These are phyloP conservation scores for Bellardia pandia DNA, from an alignment of 2,888 invertebrate genomes.

Conservation along the genomic window DNA sequence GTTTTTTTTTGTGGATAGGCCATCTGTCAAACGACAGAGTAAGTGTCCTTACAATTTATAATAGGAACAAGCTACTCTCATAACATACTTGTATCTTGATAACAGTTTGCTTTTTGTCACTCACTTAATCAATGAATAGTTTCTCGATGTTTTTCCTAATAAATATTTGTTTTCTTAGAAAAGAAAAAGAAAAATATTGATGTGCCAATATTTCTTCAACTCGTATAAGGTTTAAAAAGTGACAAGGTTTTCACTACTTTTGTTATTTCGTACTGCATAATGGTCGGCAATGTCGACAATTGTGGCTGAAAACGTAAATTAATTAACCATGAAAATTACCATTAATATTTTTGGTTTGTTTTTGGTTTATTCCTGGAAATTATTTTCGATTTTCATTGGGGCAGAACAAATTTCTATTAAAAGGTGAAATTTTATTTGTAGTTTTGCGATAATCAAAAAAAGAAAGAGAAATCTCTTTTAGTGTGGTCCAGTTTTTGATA, in stretches of 20 bases:
- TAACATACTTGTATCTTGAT: constrained; percentile 37
- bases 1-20: constrained; percentile 22
- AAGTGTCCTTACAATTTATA: constrained; percentile 22
- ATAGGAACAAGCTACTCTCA: not conserved
- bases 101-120: constrained; percentile 55
- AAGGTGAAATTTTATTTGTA: constrained; percentile 14
- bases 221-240: constrained; percentile 36
- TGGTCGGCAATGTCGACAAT: constrained; percentile 46
- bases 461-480: not conserved
- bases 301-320: constrained; percentile 64
- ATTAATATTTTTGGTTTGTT: constrained; percentile 60
- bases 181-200: constrained; percentile 5
- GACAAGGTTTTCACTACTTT: constrained; percentile 61
- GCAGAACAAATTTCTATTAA: constrained; percentile 40
- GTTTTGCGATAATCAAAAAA: not conserved
- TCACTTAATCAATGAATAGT: constrained; percentile 68
- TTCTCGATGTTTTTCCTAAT: constrained; percentile 17
- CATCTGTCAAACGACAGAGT: constrained; percentile 48
- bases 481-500: constrained; percentile 35
- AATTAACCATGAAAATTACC: constrained; percentile 70
- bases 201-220: constrained; percentile 51
- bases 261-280: constrained; percentile 46
- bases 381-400: not conserved
- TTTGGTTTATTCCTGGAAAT: constrained; percentile 59
- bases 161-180: constrained; percentile 36